Conservation (phyloP, 2,888 invertebrate genomes). For the Malthinus seriepunctatus region DNA sequence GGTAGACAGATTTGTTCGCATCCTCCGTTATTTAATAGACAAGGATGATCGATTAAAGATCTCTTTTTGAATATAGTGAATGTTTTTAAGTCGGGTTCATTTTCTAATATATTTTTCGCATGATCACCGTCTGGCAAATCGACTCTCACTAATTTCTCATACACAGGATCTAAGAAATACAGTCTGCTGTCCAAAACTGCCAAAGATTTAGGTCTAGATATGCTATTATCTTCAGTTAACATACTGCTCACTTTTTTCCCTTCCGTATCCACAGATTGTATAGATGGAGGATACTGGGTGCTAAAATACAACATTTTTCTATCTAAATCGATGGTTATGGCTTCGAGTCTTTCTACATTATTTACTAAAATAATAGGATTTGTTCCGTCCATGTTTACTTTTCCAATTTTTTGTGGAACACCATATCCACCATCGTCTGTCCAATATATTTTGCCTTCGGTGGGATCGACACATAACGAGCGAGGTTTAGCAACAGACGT, state of each 20-base stretch:
- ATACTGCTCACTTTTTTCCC: conserved; percentile 72
- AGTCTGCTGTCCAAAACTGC: conserved; percentile 80
- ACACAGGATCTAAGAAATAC: conserved; percentile 86
- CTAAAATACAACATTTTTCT: conserved; percentile 88
- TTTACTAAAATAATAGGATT: conserved; percentile 74
- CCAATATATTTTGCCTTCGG: conserved; percentile 96
- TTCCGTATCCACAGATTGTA: conserved; percentile 72
- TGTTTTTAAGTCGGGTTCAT: conserved; percentile 85
- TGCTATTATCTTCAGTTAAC: conserved; percentile 69
- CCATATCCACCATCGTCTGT: conserved; percentile 92
- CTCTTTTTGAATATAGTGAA: conserved; percentile 88
- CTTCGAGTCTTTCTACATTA: conserved; percentile 75
- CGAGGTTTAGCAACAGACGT: conserved; percentile 87
- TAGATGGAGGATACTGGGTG: conserved; percentile 71
- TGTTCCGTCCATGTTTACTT: conserved; percentile 92
- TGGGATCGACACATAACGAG: conserved; percentile 87
- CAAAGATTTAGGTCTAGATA: conserved; percentile 78
- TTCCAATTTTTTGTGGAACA: conserved; percentile 85
- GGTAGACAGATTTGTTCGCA: conserved; percentile 96
- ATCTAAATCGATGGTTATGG: conserved; percentile 82
- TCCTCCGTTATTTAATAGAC: conserved; percentile 83
- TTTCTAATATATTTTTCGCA: conserved; percentile 74
- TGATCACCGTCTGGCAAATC: conserved; percentile 81
- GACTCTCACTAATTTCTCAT: conserved; percentile 86
- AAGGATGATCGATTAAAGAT: conserved; percentile 80